phyloP scores from a whole-genome alignment of 2,888 invertebrate genomes.

The Andrena praecox region DNA sequence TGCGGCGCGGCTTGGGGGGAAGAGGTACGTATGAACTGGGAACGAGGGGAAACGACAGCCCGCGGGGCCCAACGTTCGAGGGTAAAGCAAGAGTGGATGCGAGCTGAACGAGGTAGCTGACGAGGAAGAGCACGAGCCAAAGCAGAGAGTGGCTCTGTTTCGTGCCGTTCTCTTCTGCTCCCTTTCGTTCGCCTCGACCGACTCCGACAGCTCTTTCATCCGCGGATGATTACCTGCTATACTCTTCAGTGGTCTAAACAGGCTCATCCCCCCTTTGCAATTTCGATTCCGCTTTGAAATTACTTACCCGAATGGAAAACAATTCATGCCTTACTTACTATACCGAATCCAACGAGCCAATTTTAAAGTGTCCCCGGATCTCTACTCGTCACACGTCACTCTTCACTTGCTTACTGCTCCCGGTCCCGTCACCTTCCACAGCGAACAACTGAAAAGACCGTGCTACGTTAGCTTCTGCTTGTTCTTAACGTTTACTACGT shows the following conservation, averaged over 20 bases:
- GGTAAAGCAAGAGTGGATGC: slow-evolving; percentile 56
- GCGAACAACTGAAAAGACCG: not conserved
- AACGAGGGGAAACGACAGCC: slow-evolving; percentile 66
- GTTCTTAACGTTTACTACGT: slow-evolving; percentile 75
- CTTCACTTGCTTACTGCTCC: no score
- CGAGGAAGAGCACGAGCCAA: slow-evolving; percentile 71
- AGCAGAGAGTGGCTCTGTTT: slow-evolving; percentile 72
- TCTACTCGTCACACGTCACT: not conserved
- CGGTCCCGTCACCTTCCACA: not conserved
- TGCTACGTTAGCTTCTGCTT: slow-evolving; percentile 41
- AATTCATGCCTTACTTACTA: slow-evolving; percentile 75
- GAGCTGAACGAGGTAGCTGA: slow-evolving; percentile 54
- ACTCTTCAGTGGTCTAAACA: slow-evolving; percentile 71
- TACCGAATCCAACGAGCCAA: not conserved
- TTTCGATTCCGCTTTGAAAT: slow-evolving; percentile 73
- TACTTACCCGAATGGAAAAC: slow-evolving; percentile 78
- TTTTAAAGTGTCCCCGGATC: not conserved
- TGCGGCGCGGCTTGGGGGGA: slow-evolving; percentile 55
- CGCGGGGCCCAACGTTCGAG: slow-evolving; percentile 55
- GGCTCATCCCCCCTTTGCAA: slow-evolving; percentile 53
- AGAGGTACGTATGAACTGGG: slow-evolving; percentile 66
- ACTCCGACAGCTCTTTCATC: slow-evolving; percentile 85
- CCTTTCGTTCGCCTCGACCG: slow-evolving; percentile 78
- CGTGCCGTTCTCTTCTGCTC: slow-evolving; percentile 70
- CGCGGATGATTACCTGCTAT: slow-evolving; percentile 83